Base-by-base conservation (phyloP, 2,888 invertebrate genomes). In the Agrilus cyanescens region DNA sequence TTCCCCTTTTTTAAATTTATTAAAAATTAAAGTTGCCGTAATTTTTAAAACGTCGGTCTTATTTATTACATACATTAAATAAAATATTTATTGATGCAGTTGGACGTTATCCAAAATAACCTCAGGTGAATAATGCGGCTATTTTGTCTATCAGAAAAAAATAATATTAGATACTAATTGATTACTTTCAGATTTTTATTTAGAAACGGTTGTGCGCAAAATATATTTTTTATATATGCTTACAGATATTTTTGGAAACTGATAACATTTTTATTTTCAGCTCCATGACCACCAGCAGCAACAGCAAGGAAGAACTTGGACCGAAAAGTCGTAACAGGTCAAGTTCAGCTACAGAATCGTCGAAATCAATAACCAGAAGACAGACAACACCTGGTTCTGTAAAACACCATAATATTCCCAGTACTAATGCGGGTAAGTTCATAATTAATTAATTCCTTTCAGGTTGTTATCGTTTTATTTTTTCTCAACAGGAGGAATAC, bases 281-380 rank as follows among this genome's bases (percentile, higher is more conserved):
- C 57, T 78, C 82, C 18, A 82, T 82, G 82, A 71, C 74, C 12
- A 75, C 74, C 54, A 75, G 66, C 48, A 62, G 69, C 50, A 59
- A 68, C 60, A 74, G 76, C 59, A 56, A 76, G 65, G 73, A 74
- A 53, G 81, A 82, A 52, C 69, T 81, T 25, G 70, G 73, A 7
- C 82, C 84, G 4, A 77, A 78, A 58, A 69, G 69, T 40, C 70
- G 83, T 51, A 73, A 70, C 53, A 71, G 83, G 46, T 82, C 82
- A 39, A 78, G 78, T 32, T 82, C 83, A 18, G 80, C 80, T 8
- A 80, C 75, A 35, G 86, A 86, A 62, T 74, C 80, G 38, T 76
- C 81, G 18, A 78, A 80, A 57, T 80, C 82, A 1, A 72, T 74
- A 56, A 70, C 76, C 44, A 76, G 74, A 48, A 68, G 69, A 48